Percentiles rank a stretch among this genome's conserved stretches.
Evolutionary conservation across 2,888 invertebrate species (phyloP).

Genomic region (Macropis europaea): DNA sequence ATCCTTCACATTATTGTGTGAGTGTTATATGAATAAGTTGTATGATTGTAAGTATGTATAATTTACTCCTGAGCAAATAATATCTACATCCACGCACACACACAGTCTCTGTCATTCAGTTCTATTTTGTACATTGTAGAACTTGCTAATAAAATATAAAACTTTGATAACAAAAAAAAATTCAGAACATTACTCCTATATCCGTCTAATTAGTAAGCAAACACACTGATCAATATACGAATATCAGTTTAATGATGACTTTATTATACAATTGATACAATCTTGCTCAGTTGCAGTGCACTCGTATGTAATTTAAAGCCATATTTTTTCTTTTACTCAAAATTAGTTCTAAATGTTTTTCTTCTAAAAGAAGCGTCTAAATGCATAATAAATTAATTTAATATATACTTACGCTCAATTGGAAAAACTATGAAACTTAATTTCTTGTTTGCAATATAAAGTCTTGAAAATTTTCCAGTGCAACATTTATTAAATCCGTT

Average conservation of each 20-base stretch:
- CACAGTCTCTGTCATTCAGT: slow-evolving; percentile 5
- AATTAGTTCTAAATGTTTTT: background rate
- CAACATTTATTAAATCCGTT: slow-evolving; percentile 6
- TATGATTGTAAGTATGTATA: slow-evolving; percentile 15
- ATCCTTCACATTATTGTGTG: slow-evolving; percentile 19
- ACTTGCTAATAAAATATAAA: slow-evolving; percentile 37
- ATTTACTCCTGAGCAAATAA: slow-evolving; percentile 13
- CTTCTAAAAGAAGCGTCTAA: background rate
- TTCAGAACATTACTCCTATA: background rate
- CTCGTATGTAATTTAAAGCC: background rate
- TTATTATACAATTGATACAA: slow-evolving; percentile 39
- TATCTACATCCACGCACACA: background rate
- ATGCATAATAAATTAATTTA: slow-evolving; percentile 5
- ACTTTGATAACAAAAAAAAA: slow-evolving; percentile 6
- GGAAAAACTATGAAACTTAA: background rate
- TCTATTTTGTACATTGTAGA: slow-evolving; percentile 34
- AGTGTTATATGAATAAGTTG: slow-evolving; percentile 9
- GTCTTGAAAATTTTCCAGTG: background rate
- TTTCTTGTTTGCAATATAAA: background rate
- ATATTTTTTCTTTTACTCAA: background rate
- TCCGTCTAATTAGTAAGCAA: background rate
- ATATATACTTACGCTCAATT: slow-evolving; percentile 11
- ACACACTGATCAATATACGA: background rate
- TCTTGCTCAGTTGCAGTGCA: slow-evolving; percentile 1
- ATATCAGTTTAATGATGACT: slow-evolving; percentile 22